Percentiles rank a stretch among this genome's conserved stretches.
Evolutionary conservation across 1,140 invertebrate genomes (phyloP).

Genomic region (Vollenhovia emeryi): DNA sequence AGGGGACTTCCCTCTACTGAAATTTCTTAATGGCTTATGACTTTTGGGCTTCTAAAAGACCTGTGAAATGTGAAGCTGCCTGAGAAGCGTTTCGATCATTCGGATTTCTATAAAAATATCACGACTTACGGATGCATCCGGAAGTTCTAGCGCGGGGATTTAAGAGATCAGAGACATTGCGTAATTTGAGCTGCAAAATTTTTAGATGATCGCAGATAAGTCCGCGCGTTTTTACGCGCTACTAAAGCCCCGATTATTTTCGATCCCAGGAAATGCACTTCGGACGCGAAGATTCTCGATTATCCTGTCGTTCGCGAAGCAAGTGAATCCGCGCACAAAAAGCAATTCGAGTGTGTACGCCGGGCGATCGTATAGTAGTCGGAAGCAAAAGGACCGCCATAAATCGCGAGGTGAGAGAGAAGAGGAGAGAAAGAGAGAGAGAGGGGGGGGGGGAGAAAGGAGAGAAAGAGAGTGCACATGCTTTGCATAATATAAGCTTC

Average conservation of each 20-base stretch:
- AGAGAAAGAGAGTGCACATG: constrained; percentile 74
- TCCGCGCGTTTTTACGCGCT: neutral
- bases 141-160: neutral
- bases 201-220: neutral
- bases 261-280: constrained; percentile 48
- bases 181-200: neutral
- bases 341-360: constrained; percentile 61
- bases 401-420: constrained; percentile 79
- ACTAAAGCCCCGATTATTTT: constrained; percentile 62
- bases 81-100: neutral
- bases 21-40: neutral
- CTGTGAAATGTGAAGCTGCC: neutral
- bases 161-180: neutral
- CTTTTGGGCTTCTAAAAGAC: neutral
- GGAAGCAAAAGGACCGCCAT: constrained; percentile 82
- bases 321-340: constrained; percentile 67
- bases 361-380: constrained; percentile 67
- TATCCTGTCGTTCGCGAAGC: constrained; percentile 57
- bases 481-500: constrained; percentile 85
- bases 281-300: constrained; percentile 41
- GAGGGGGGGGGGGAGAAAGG: neutral
- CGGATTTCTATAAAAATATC: neutral
- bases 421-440: neutral
- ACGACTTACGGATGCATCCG: neutral
- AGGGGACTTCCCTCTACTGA: too few species aligned